Percentiles rank a stretch among this genome's conserved stretches.
Evolutionary conservation across 2,888 invertebrate genomes (phyloP).

Genomic region (Amphipoea oculea): DNA sequence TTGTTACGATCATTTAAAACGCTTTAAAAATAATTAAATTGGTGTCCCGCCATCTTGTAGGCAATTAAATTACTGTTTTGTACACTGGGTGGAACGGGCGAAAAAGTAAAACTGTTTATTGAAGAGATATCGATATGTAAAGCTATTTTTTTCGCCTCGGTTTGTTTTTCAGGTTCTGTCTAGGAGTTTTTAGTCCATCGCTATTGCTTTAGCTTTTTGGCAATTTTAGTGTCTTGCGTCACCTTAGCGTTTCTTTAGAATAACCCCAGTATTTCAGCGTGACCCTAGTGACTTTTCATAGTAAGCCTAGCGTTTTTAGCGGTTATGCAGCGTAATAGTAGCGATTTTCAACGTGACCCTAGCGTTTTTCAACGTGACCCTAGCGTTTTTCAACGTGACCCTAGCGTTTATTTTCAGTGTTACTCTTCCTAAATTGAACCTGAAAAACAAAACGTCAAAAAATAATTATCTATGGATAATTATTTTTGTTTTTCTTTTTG

Average conservation of each 20-base stretch:
- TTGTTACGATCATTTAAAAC: constrained; percentile 46
- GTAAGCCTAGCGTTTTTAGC: not conserved
- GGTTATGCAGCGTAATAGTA: not conserved
- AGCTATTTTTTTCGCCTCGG: not conserved
- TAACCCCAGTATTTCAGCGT: too few relatives aligned
- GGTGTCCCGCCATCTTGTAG: constrained; percentile 36
- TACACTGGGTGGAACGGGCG: not conserved
- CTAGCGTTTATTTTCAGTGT: not conserved
- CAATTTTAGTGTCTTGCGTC: too few relatives aligned
- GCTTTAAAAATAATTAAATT: constrained; percentile 56
- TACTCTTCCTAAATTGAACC: not conserved
- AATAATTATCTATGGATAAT: too few relatives aligned
- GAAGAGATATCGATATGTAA: not conserved
- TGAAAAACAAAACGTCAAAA: not conserved
- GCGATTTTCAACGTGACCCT: accelerated
- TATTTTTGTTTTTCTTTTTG: too few relatives aligned
- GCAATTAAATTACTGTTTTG: constrained; percentile 40
- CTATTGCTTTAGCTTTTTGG: too few relatives aligned
- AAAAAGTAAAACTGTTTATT: constrained; percentile 5
- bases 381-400: not conserved
- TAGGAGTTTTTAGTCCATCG: not conserved
- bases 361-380: not conserved
- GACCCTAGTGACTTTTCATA: too few relatives aligned
- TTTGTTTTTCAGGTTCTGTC: not conserved
- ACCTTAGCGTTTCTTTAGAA: too few relatives aligned